Evolutionary conservation across 2,113 vertebrate species (phyloP).

Genomic region (Catharus fuscescens): DNA sequence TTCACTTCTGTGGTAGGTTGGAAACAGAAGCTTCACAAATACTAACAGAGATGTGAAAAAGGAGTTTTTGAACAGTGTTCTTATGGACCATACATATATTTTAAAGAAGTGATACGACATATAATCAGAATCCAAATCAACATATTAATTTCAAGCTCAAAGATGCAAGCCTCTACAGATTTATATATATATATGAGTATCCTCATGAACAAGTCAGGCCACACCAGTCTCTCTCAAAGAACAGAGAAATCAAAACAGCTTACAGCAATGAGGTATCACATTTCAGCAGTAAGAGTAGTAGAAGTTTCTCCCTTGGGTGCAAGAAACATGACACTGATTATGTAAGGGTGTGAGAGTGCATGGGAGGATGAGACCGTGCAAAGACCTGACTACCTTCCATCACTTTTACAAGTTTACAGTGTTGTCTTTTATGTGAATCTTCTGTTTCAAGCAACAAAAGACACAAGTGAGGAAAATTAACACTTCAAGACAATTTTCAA

Average conservation of each 20-base stretch:
- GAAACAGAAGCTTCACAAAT: not conserved
- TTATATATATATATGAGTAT: not conserved
- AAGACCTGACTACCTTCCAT: not conserved
- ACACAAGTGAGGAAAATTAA: not conserved
- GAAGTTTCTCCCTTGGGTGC: fast-evolving
- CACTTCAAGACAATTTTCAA: not conserved
- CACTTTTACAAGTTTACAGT: not conserved
- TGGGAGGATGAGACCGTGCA: not conserved
- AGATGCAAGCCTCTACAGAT: not conserved
- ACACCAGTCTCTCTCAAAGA: not conserved
- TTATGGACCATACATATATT: not conserved
- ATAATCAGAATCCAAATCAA: not conserved
- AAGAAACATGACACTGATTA: not conserved
- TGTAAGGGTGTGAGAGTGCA: not conserved
- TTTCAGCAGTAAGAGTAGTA: not conserved
- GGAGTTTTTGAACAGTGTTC: not conserved
- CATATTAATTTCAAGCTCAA: not conserved
- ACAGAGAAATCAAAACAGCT: not conserved
- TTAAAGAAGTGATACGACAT: not conserved
- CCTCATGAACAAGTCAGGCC: not conserved
- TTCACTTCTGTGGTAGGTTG: not conserved
- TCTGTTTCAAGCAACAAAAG: not conserved
- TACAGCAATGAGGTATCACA: not conserved
- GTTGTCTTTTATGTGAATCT: not conserved
- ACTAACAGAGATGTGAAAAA: not conserved